These are phyloP conservation scores for Leucoraja ocellata DNA, from an alignment of 2,797 vertebrate genomes.

Conservation along the genomic window DNA sequence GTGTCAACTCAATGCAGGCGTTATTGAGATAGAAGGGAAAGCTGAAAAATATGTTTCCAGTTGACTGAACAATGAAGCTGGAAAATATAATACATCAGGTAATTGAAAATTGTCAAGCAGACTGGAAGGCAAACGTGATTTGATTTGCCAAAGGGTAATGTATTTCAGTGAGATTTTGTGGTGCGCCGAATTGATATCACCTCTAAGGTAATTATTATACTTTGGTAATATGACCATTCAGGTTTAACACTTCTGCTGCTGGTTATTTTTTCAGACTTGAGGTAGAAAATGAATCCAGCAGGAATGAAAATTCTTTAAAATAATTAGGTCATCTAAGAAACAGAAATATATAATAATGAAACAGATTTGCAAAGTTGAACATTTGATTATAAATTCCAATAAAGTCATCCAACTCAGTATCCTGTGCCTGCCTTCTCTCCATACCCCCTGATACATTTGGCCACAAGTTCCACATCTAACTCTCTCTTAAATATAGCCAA, in stretches of 20 bases:
- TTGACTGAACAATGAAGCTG: not conserved
- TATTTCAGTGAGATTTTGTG: not conserved
- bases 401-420: too few relatives aligned
- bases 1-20: not conserved
- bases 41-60: not conserved
- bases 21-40: slow-evolving; percentile 16
- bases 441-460: too few relatives aligned
- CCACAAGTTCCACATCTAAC: too few relatives aligned
- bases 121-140: not conserved
- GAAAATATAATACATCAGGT: not conserved
- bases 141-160: not conserved
- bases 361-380: not conserved
- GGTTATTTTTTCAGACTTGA: not conserved
- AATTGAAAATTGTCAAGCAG: not conserved
- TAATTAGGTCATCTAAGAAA: not conserved
- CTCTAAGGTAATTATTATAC: not conserved
- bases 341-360: not conserved
- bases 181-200: not conserved
- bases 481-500: too few relatives aligned
- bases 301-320: not conserved
- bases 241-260: slow-evolving; percentile 15
- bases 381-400: not conserved
- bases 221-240: not conserved
- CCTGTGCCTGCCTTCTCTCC: too few relatives aligned
- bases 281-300: not conserved